Percentiles rank a stretch among this genome's conserved stretches.
Evolutionary conservation across 2,888 invertebrate species (phyloP).

Genomic region (Meteorus cinctellus): DNA sequence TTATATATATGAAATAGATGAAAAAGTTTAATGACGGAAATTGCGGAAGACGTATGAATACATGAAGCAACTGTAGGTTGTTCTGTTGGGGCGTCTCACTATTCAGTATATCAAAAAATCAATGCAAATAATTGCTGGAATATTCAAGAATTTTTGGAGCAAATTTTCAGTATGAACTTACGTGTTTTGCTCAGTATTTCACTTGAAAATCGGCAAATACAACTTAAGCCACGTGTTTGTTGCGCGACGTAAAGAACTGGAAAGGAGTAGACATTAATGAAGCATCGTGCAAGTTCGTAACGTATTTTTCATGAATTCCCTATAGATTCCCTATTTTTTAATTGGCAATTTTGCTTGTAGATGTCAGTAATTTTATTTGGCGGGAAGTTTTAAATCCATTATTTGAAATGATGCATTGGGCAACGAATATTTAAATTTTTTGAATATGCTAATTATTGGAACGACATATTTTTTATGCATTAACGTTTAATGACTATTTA

Average conservation of each 20-base stretch:
- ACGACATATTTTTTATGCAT: too few relatives aligned
- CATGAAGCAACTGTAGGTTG: constrained; percentile 28
- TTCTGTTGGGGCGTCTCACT: neutral
- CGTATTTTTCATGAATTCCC: neutral
- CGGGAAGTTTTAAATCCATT: neutral
- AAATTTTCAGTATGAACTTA: constrained; percentile 51
- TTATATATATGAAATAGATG: neutral
- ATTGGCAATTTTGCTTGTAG: neutral
- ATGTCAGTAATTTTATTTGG: neutral
- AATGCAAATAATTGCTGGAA: neutral
- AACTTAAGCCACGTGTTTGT: constrained; percentile 67
- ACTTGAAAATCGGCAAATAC: constrained; percentile 62
- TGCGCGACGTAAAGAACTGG: constrained; percentile 62
- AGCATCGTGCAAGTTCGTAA: constrained; percentile 10
- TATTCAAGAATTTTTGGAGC: constrained; percentile 28
- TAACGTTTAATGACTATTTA: too few relatives aligned
- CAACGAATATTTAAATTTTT: too few relatives aligned
- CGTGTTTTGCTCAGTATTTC: constrained; percentile 60
- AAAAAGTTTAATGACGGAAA: constrained; percentile 25
- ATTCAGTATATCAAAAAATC: constrained; percentile 23
- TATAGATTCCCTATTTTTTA: neutral
- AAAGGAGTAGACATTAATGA: constrained; percentile 58
- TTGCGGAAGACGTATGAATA: constrained; percentile 28
- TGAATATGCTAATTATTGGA: too few relatives aligned
- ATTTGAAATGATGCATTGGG: too few relatives aligned